Evolutionary conservation across 2,113 vertebrate genomes (phyloP), one percentile per base, ranked within the genome.

Genomic region (Recurvirostra avosetta): DNA sequence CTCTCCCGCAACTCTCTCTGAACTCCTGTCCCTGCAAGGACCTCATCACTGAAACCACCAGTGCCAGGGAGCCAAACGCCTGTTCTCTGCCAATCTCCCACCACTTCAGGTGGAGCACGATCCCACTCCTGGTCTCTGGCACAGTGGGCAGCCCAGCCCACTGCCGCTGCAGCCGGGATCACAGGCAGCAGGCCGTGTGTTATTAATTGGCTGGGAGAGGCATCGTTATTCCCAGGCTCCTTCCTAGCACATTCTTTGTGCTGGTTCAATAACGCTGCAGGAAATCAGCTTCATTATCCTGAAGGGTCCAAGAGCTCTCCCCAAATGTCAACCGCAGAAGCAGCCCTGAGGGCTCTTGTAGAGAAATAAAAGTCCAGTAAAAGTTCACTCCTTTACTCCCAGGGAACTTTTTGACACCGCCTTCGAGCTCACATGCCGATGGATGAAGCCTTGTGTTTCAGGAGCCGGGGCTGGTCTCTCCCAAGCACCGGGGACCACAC

Each of bases 341-440:
- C 77, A 74, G 53, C 72, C 52, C 68, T 22, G 12, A 66, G 40
- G 20, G 34, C 45, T 77, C 32, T 19, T 1, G 1, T 32, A 68
- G 50, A 70, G 61, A 49, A 81, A 91, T 21, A 27, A 20, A 88
- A 74, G 25, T 5, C 38, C 80, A 26, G 53, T 34, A 22, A 32
- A 90, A 76, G 36, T 32, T 84, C 30, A 7, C 15, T 22, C 23
- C 27, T 86, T 82, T 26, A 21, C 26, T 92, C 53, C 38, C 20
- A 8, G 59, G 32, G 40, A 74, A 9, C 25, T 74, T n/a, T 50
- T 86, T 4, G 6, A 17, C 27, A 14, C 43, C 0, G 15, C 2
- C 5, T 23, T 43, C 11, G 11, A 21, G 32, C 36, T 61, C 11
- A 16, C 2, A 0, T 7, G 30, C 30, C 30, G n/a, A 6, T 1